These are phyloP conservation scores for Eidolon helvum DNA, from an alignment of 2,113 vertebrate species.

Conservation along the genomic window DNA sequence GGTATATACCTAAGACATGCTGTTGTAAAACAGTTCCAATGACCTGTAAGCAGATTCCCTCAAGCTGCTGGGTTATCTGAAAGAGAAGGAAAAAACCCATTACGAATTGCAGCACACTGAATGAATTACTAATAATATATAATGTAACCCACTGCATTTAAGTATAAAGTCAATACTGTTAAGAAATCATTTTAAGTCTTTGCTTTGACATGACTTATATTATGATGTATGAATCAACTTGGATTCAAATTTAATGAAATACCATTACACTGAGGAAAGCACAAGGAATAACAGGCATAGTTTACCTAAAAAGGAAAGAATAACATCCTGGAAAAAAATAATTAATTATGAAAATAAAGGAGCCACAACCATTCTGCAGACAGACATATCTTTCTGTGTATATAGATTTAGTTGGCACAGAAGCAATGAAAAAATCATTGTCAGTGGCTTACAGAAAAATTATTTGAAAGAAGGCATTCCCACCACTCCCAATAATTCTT, in stretches of 20 bases:
- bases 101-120: background rate
- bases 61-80: constrained; percentile 98
- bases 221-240: background rate
- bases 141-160: background rate
- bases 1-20: constrained; percentile 92
- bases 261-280: background rate
- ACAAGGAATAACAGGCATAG: background rate
- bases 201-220: background rate
- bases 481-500: background rate
- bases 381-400: background rate
- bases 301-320: background rate
- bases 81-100: constrained; percentile 31
- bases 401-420: background rate
- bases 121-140: background rate
- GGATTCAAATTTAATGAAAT: background rate
- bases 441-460: background rate
- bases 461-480: background rate
- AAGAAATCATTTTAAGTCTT: background rate
- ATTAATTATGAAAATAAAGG: background rate
- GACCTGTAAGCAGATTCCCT: constrained; percentile 99
- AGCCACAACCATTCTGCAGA: background rate
- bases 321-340: background rate
- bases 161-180: background rate
- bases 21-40: constrained; percentile 98
- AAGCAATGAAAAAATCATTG: background rate